These are phyloP conservation scores for Beris morrisii DNA, from an alignment of 2,888 invertebrate species.

Conservation along the genomic window DNA sequence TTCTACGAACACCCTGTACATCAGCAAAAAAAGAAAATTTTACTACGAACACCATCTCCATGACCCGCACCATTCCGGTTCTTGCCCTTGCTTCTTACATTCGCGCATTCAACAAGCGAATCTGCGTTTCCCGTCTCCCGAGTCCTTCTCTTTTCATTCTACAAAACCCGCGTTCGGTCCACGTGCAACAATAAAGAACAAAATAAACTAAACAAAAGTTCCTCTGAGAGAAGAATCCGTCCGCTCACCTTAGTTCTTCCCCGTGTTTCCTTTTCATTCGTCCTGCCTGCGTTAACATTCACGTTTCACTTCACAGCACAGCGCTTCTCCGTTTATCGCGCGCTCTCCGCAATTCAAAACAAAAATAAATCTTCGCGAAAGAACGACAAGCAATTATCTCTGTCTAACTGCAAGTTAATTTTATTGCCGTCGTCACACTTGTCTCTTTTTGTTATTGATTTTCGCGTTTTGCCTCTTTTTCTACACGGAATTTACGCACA, in stretches of 20 bases:
- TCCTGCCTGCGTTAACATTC: not conserved
- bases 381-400: slow-evolving; percentile 17
- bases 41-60: too few relatives aligned
- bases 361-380: slow-evolving; percentile 11
- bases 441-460: slow-evolving; percentile 17
- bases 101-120: slow-evolving; percentile 20
- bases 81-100: slow-evolving; percentile 1
- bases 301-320: not conserved
- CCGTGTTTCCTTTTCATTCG: slow-evolving; percentile 9
- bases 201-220: slow-evolving; percentile 12
- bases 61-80: not conserved
- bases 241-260: slow-evolving; percentile 12
- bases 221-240: not conserved
- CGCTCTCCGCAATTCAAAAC: slow-evolving; percentile 15
- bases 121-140: not conserved
- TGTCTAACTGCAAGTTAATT: not conserved
- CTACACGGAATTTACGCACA: not conserved
- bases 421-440: not conserved
- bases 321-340: not conserved
- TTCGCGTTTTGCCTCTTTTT: not conserved
- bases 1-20: too few relatives aligned
- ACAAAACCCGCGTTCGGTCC: not conserved
- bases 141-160: slow-evolving; percentile 5
- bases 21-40: too few relatives aligned
- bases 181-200: not conserved